Evolutionary conservation across 2,113 vertebrate species (phyloP).

Genomic region (Panthera uncia): DNA sequence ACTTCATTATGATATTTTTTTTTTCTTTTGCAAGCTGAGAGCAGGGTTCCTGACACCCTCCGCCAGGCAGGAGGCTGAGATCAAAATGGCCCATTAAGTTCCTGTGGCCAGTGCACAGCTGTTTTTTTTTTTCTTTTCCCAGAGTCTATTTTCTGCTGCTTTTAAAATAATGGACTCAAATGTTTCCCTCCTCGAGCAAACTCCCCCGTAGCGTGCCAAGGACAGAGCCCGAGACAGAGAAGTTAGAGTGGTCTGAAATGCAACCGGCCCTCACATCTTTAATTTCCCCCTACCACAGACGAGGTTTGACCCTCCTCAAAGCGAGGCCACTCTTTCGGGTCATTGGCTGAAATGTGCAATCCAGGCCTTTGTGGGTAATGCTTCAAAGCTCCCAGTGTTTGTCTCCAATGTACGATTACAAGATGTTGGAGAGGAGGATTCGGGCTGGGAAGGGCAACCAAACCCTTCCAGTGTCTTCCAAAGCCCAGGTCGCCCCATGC

Average conservation of each 20-base stretch:
- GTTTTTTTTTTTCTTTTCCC: slow-evolving; percentile 8
- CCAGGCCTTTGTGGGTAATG: background rate
- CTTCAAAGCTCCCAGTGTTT: background rate
- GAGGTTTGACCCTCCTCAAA: slow-evolving; percentile 53
- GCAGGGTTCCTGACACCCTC: slow-evolving; percentile 59
- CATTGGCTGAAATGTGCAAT: slow-evolving; percentile 9
- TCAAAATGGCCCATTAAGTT: slow-evolving; percentile 75
- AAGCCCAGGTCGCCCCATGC: background rate
- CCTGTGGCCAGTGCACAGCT: slow-evolving; percentile 43
- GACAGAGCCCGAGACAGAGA: slow-evolving; percentile 67
- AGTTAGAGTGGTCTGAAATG: slow-evolving; percentile 41
- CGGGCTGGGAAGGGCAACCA: background rate
- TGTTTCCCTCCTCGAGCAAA: slow-evolving; percentile 72
- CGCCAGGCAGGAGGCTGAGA: slow-evolving; percentile 53
- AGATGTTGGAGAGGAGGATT: background rate
- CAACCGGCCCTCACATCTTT: slow-evolving; percentile 48
- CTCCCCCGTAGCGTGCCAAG: slow-evolving; percentile 61
- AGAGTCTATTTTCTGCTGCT: slow-evolving; percentile 77
- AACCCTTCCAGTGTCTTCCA: background rate
- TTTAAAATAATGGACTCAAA: slow-evolving; percentile 76
- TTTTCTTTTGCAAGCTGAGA: slow-evolving; percentile 56
- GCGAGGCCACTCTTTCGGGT: background rate
- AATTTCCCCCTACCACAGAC: slow-evolving; percentile 38
- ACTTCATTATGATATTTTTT: slow-evolving; percentile 82
- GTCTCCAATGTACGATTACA: background rate